Evolutionary conservation across 1,140 invertebrate genomes (phyloP).

Genomic region (Oppia nitens): DNA sequence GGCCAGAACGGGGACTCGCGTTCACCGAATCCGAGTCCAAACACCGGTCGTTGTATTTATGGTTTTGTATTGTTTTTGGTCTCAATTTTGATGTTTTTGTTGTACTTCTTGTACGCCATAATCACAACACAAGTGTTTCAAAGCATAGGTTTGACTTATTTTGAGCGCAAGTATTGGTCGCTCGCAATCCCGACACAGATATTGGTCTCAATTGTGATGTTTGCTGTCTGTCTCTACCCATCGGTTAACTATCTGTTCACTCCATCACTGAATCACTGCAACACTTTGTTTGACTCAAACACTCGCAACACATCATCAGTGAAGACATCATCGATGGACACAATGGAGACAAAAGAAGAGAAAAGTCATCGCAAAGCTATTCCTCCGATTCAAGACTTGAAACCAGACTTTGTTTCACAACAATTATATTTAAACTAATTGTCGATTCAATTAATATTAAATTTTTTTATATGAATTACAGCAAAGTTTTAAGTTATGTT

Average conservation of each 20-base stretch:
- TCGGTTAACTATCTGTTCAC: conserved; percentile 59
- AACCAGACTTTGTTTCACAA: conserved; percentile 38
- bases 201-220: conserved; percentile 47
- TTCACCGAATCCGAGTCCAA: conserved; percentile 44
- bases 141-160: conserved; percentile 53
- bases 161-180: conserved; percentile 74
- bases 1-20: background rate
- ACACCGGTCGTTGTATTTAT: conserved; percentile 61
- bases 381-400: conserved; percentile 40
- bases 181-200: conserved; percentile 62
- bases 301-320: background rate
- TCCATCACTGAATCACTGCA: conserved; percentile 45
- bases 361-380: conserved; percentile 30
- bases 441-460: no score
- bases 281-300: conserved; percentile 47
- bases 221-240: conserved; percentile 66
- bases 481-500: no score
- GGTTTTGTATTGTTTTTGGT: conserved; percentile 71
- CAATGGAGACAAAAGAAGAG: no score
- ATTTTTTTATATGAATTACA: no score
- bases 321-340: background rate
- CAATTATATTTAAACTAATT: no score
- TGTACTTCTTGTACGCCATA: conserved; percentile 66
- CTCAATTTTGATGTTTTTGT: conserved; percentile 48
- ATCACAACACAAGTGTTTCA: conserved; percentile 49